Percentiles rank a stretch among this genome's conserved stretches.
Conservation (phyloP, 2,113 vertebrate species). For the Dasyprocta punctata region DNA sequence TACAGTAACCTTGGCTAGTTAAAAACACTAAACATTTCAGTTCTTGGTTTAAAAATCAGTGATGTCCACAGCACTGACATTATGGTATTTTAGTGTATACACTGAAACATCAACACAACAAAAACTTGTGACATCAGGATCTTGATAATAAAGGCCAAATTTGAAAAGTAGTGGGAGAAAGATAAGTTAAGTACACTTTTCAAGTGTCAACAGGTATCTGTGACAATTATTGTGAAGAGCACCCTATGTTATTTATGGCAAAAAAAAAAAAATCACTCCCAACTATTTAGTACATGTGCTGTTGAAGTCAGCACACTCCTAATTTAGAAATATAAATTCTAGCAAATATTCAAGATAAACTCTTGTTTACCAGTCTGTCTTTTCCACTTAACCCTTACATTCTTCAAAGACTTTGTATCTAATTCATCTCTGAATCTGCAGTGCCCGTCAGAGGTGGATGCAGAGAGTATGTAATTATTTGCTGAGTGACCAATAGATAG, state of each 20-base stretch:
- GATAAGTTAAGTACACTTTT: background rate
- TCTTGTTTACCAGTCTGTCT: background rate
- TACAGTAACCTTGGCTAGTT: background rate
- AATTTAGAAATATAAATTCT: background rate
- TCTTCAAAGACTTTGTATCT: background rate
- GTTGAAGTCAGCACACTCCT: background rate
- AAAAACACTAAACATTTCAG: background rate
- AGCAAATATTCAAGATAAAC: background rate
- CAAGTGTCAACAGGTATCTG: background rate
- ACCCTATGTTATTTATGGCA: background rate
- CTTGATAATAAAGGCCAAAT: background rate
- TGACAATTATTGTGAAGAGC: background rate
- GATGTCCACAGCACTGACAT: background rate
- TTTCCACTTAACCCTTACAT: background rate
- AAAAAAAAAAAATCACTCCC: background rate
- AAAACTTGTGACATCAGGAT: background rate
- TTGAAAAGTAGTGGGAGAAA: background rate
- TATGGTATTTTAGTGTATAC: background rate
- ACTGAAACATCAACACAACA: slow-evolving; percentile 24
- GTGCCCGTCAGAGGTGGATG: background rate
- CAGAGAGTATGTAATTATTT: background rate
- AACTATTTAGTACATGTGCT: background rate
- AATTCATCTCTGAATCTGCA: background rate
- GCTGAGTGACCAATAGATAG: background rate
- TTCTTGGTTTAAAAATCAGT: background rate